Evolutionary conservation across 2,113 vertebrate genomes (phyloP).

Genomic region (Dicaeum eximium): DNA sequence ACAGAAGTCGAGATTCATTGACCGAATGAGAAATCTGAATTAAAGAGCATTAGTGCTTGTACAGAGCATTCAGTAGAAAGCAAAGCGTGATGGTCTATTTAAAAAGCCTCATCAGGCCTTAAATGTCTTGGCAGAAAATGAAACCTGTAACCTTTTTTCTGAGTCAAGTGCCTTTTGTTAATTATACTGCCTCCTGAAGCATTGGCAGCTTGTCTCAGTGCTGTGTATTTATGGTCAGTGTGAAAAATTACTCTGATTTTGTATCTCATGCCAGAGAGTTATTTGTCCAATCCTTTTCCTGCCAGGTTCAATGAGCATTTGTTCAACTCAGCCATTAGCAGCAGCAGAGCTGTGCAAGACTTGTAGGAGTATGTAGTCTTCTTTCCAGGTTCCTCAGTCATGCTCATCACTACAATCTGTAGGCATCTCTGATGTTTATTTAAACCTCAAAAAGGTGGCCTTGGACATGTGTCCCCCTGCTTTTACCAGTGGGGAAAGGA

Average conservation of each 20-base stretch:
- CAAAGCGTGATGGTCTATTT: background rate
- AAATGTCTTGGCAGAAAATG: background rate
- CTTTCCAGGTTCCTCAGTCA: background rate
- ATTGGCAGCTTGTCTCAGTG: background rate
- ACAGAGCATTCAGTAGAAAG: background rate
- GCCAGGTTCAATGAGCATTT: background rate
- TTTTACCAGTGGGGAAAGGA: background rate
- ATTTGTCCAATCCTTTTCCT: background rate
- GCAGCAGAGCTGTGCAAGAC: background rate
- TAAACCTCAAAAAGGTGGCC: background rate
- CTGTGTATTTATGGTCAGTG: background rate
- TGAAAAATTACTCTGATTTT: constrained; percentile 5
- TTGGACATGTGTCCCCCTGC: background rate
- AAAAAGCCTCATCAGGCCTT: background rate
- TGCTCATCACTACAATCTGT: background rate
- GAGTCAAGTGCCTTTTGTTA: background rate
- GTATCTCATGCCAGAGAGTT: background rate
- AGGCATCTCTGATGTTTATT: background rate
- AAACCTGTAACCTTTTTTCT: background rate
- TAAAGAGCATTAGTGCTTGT: background rate
- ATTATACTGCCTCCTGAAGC: background rate
- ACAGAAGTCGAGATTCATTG: background rate
- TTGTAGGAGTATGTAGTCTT: background rate
- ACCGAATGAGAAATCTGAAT: background rate
- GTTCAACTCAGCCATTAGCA: background rate